Evolutionary conservation across 2,888 invertebrate species (phyloP), one percentile per base, ranked within the genome.

Genomic region (Napeogenes sylphis): DNA sequence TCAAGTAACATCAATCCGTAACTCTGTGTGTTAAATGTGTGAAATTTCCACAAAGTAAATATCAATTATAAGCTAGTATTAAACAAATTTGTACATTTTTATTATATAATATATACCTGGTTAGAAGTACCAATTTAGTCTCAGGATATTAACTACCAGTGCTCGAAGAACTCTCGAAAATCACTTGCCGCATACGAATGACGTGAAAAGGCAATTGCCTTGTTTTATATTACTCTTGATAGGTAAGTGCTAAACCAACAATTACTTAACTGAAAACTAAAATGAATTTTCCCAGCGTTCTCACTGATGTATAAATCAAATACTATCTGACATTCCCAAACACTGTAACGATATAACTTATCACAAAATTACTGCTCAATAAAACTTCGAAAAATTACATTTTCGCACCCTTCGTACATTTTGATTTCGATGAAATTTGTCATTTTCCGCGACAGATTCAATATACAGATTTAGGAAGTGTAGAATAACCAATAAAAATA

Each of bases 171-270:
- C 74, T 68, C 71, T 71, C 71, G 64, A 70, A 69, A 68, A 67
- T 68, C 51, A 51, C 51, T 51, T 30, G 30, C 12, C 30, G 10
- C 8, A 10, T 51, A 8, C 69, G 71, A 75, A 73, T 71, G 82
- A 79, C 84, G 70, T 81, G 70, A 71, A 87, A 81, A 75, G 77
- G 75, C 82, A 85, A 85, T 87, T 71, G 68, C 70, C 21, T 21
- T 69, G 69, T 61, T 59, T 64, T 62, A 46, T 69, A 69, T 61
- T 61, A 68, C 68, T 64, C 62, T 70, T 66, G 66, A 70, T 70
- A 75, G 82, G 85, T 85, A 79, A 81, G 83, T 76, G 75, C 66
- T 71, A 51, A 21, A 30, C 73, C 62, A 68, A 68, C 71, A 68
- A 64, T 70, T 66, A 62, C 65, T 65, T 56, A 56, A 47, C 42